Evolutionary conservation across 2,888 invertebrate species (phyloP).

Genomic region (Brachyptera risi): DNA sequence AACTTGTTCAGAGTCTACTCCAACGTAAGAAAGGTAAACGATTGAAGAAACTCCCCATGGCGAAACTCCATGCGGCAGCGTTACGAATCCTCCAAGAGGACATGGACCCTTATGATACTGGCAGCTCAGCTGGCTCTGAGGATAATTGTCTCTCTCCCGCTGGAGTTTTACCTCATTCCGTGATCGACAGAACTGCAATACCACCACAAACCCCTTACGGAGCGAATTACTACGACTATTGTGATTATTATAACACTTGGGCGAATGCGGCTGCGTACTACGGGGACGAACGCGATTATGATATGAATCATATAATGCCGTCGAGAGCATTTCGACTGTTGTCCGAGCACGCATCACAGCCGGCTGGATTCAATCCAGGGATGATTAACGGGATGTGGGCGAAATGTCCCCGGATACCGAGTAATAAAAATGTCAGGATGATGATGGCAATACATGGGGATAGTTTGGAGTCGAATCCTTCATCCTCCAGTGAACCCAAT

Average conservation of each 20-base stretch:
- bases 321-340: conserved; percentile 55
- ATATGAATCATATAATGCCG: conserved; percentile 52
- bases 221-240: conserved; percentile 49
- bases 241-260: conserved; percentile 55
- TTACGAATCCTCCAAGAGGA: conserved; percentile 55
- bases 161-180: conserved; percentile 24
- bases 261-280: conserved; percentile 40
- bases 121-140: conserved; percentile 46
- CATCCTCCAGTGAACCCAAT: too few relatives aligned
- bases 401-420: conserved; percentile 59
- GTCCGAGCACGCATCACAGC: conserved; percentile 47
- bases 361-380: conserved; percentile 28
- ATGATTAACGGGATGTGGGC: conserved; percentile 52
- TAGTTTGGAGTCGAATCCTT: background rate
- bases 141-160: conserved; percentile 41
- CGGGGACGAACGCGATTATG: conserved; percentile 36
- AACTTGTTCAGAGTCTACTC: conserved; percentile 55
- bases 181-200: conserved; percentile 48
- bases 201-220: conserved; percentile 48
- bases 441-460: background rate
- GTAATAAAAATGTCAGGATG: conserved; percentile 50
- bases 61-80: conserved; percentile 56
- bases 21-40: conserved; percentile 52
- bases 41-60: conserved; percentile 52
- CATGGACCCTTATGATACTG: conserved; percentile 47